phyloP scores from a whole-genome alignment of 2,113 vertebrate species.

The Pseudorectes ferrugineus region DNA sequence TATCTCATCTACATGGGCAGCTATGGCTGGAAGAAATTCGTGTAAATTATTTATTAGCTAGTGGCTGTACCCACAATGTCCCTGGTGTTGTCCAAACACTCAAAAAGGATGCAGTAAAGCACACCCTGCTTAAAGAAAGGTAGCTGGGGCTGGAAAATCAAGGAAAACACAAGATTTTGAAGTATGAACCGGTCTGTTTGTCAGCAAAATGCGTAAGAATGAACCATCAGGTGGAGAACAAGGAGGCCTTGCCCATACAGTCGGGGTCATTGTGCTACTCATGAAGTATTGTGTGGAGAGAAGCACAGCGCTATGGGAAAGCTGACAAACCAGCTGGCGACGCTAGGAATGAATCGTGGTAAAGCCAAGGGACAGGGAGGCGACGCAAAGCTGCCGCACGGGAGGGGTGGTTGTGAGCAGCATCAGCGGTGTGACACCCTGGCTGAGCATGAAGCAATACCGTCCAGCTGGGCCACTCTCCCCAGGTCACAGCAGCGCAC shows the following conservation, averaged over 20 bases:
- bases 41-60: background rate
- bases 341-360: background rate
- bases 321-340: background rate
- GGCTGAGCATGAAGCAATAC: background rate
- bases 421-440: fast-evolving
- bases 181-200: background rate
- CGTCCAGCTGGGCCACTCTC: fast-evolving
- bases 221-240: background rate
- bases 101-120: background rate
- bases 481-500: fast-evolving
- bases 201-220: background rate
- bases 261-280: background rate
- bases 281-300: fast-evolving
- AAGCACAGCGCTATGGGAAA: background rate
- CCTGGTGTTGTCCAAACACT: background rate
- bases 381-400: fast-evolving
- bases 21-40: background rate
- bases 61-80: background rate
- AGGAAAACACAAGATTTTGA: background rate
- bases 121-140: background rate
- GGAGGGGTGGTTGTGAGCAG: background rate
- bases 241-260: background rate
- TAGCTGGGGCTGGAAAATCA: background rate
- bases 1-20: background rate
- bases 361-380: background rate